These are phyloP conservation scores for Macrobrachium nipponense DNA, from an alignment of 1,140 invertebrate genomes.

Conservation along the genomic window DNA sequence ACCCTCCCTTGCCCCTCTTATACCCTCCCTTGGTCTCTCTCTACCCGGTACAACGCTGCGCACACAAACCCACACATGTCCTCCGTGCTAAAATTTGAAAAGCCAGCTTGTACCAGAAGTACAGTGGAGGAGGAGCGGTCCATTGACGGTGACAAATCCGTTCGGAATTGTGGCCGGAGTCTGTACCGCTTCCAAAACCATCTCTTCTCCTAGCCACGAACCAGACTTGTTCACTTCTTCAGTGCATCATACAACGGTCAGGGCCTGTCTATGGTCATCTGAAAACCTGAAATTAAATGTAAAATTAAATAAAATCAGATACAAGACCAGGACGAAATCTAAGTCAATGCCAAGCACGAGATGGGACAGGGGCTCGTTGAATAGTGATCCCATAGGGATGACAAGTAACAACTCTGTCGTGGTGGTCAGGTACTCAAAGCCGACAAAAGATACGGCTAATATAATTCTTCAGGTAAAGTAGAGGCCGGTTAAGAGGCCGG, in stretches of 20 bases:
- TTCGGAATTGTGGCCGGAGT: too few species aligned
- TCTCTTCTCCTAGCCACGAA: too few species aligned
- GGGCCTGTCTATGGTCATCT: too few species aligned
- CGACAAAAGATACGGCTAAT: conserved; percentile 34
- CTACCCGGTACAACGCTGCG: not conserved
- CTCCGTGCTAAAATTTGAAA: conserved; percentile 13
- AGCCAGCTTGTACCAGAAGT: conserved; percentile 26
- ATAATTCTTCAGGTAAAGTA: conserved; percentile 47
- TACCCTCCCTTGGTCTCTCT: not conserved
- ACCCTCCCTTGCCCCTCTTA: not conserved
- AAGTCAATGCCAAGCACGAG: not conserved
- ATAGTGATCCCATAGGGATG: conserved; percentile 23
- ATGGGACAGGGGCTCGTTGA: not conserved
- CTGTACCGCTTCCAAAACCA: too few species aligned
- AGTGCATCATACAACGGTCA: too few species aligned
- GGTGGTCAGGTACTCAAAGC: conserved; percentile 24
- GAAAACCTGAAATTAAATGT: too few species aligned
- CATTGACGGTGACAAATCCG: too few species aligned
- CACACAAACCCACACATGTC: conserved; percentile 14
- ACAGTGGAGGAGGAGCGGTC: not conserved
- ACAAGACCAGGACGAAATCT: too few species aligned
- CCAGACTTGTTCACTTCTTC: too few species aligned
- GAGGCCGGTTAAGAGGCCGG: conserved; percentile 35
- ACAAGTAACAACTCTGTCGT: conserved; percentile 42
- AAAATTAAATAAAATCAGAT: too few species aligned